Evolutionary conservation across 1,140 invertebrate species (phyloP).

Genomic region (Drosophila dunni): DNA sequence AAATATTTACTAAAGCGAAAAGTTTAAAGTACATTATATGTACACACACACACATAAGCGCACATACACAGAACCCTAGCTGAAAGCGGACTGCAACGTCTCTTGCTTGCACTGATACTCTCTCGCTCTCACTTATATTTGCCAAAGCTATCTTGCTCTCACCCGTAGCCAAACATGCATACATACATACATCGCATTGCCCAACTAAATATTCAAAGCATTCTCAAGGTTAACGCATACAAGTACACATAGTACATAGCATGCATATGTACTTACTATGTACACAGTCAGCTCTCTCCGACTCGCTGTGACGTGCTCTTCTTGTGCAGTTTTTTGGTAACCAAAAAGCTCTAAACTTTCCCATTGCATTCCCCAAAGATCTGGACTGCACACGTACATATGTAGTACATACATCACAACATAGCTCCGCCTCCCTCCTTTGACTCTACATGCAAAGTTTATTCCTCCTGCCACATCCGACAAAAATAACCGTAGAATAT

Average conservation of each 20-base stretch:
- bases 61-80: neutral
- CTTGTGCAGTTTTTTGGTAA: constrained; percentile 30
- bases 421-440: neutral
- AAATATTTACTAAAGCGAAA: constrained; percentile 57
- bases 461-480: neutral
- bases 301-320: neutral
- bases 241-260: constrained; percentile 1
- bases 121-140: constrained; percentile 10
- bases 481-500: constrained; percentile 5
- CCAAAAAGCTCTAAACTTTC: constrained; percentile 51
- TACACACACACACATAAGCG: constrained; percentile 37
- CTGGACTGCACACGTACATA: neutral
- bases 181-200: constrained; percentile 22
- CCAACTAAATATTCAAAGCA: constrained; percentile 72
- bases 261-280: constrained; percentile 19
- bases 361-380: constrained; percentile 37
- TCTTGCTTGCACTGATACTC: constrained; percentile 28
- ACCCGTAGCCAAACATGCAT: neutral
- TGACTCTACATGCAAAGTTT: neutral
- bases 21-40: constrained; percentile 48
- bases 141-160: neutral
- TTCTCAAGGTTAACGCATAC: constrained; percentile 68
- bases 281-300: constrained; percentile 24
- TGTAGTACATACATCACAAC: neutral
- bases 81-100: constrained; percentile 22